Base-by-base conservation (phyloP, 2,113 vertebrate species). In the Todiramphus saurophagus region DNA sequence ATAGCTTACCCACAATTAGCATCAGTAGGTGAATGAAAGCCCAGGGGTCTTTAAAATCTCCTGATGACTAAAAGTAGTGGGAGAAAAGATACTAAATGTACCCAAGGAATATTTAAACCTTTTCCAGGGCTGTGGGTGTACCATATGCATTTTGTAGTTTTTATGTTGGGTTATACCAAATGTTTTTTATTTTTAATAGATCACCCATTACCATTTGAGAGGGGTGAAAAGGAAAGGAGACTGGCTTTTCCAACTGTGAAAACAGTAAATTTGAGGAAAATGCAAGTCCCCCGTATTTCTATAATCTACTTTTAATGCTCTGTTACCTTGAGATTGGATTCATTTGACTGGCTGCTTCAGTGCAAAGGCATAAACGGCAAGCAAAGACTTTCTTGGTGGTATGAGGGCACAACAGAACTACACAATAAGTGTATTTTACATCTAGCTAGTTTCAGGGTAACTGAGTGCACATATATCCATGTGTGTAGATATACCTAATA, bases 21-120 rank as follows among this genome's bases (percentile, higher is more conserved):
- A 7, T 50, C 1, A 0, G 11, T 37, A 72, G 48, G 44, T 50
- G 16, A 84, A 74, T 59, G 56, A 67, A 84, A 81, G 74, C 31
- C 30, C 7, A 43, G 6, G 6, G 19, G 25, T 68, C 62, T 91
- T 81, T 68, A 66, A 90, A 72, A 46, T 63, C 44, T 87, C 60
- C 73, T 75, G 33, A 68, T 84, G 90, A 87, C 81, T 94, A 55
- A 93, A 95, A 75, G 39, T 33, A 63, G 89, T 83, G 60, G 87
- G 84, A 78, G 77, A 79, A 74, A 76, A 84, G 78, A 60, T 72
- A 94, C 87, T 84, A 30, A 72, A 72, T 93, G 93, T 91, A 84
- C 92, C 51, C 60, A 67, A 41, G 77, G 60, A 59, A 28, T n/a
- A 60, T 31, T 66, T 69, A 87, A 60, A 60, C 44, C 50, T 80